A percentile compares a stretch with the other conserved stretches of the same genome.
These are phyloP conservation scores for Polymixis lichenea DNA, from an alignment of 2,888 invertebrate genomes.

Conservation along the genomic window DNA sequence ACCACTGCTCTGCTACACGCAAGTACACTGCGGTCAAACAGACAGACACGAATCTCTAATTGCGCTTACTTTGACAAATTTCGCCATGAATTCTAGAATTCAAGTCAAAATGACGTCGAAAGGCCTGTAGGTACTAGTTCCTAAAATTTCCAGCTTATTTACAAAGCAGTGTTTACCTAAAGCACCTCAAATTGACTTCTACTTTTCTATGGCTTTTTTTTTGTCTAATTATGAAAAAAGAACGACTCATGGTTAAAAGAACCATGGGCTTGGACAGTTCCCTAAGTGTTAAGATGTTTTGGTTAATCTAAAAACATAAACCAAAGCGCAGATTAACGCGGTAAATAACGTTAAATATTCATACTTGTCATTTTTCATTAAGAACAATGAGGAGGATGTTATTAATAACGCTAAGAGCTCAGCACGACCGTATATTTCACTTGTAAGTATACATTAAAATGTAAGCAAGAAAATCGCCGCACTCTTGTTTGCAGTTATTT, in stretches of 20 bases:
- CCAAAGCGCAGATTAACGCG: conserved; percentile 3
- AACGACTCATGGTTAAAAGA: background rate
- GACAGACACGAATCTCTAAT: too few relatives aligned
- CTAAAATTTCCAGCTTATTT: too few relatives aligned
- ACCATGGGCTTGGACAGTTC: too few relatives aligned
- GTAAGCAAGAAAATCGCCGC: conserved; percentile 78
- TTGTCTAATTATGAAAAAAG: too few relatives aligned
- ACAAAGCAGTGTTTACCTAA: too few relatives aligned
- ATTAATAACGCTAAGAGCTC: conserved; percentile 75
- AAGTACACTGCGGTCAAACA: too few relatives aligned
- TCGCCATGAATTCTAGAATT: too few relatives aligned
- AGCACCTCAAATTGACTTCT: background rate
- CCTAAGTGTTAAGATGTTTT: too few relatives aligned
- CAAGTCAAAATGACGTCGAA: too few relatives aligned
- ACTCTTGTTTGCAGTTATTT: conserved; percentile 79
- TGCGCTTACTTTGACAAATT: too few relatives aligned
- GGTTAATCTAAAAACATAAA: conserved; percentile 22
- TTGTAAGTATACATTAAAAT: conserved; percentile 82
- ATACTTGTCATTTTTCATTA: conserved; percentile 68
- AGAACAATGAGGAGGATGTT: conserved; percentile 71
- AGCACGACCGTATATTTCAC: conserved; percentile 79
- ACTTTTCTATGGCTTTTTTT: background rate
- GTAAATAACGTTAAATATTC: conserved; percentile 34
- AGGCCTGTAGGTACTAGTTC: too few relatives aligned
- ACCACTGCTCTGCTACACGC: too few relatives aligned